A percentile compares a stretch with the other conserved stretches of the same genome.
These are phyloP conservation scores for Anableps anableps DNA, from an alignment of 2,797 vertebrate species.

Conservation along the genomic window DNA sequence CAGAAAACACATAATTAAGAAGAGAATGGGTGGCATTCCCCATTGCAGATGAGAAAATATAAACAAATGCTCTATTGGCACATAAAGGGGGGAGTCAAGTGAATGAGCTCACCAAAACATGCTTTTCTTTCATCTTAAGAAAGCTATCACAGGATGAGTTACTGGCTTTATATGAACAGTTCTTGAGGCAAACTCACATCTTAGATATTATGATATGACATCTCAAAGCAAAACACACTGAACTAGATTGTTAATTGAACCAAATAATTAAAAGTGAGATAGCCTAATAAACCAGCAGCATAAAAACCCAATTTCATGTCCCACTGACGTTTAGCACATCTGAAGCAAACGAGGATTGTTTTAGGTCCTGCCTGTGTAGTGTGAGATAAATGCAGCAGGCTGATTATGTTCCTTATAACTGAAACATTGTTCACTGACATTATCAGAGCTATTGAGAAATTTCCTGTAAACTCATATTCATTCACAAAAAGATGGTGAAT, in stretches of 20 bases:
- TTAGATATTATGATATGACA: background rate
- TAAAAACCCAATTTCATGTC: conserved; percentile 25
- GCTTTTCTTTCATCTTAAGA: background rate
- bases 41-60: conserved; percentile 3
- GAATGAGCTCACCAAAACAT: conserved; percentile 17
- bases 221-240: conserved; percentile 5
- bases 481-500: background rate
- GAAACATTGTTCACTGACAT: background rate
- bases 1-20: conserved; percentile 32
- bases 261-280: conserved; percentile 19
- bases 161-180: conserved; percentile 14
- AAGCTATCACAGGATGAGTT: background rate
- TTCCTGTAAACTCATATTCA: conserved; percentile 10
- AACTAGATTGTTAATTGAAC: conserved; percentile 62
- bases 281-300: conserved; percentile 4
- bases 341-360: conserved; percentile 3
- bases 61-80: conserved; percentile 56
- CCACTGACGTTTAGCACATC: conserved; percentile 14
- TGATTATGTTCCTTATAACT: background rate
- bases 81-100: conserved; percentile 19
- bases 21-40: conserved; percentile 50
- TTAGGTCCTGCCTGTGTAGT: background rate
- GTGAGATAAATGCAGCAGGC: background rate
- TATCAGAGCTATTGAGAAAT: conserved; percentile 2
- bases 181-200: background rate